phyloP scores from a whole-genome alignment of 2,113 vertebrate species.

The Rhinopomastus cyanomelas region DNA sequence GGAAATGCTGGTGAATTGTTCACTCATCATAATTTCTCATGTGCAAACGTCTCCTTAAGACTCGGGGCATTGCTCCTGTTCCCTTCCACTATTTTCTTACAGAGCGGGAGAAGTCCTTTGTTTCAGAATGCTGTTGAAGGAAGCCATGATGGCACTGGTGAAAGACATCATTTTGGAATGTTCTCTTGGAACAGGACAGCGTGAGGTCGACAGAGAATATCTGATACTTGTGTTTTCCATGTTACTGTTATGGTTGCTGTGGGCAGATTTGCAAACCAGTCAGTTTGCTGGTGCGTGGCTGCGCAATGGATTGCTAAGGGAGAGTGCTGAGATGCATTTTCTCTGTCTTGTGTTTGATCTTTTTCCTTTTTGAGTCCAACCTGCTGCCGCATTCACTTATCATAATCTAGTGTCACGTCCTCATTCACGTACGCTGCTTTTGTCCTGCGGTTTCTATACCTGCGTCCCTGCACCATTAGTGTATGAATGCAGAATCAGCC shows the following conservation, averaged over 20 bases:
- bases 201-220: not conserved
- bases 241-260: not conserved
- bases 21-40: not conserved
- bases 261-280: not conserved
- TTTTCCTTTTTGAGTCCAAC: slow-evolving; percentile 8
- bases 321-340: slow-evolving; percentile 27
- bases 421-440: not conserved
- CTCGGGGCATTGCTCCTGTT: not conserved
- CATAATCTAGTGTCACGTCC: not conserved
- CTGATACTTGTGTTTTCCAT: not conserved
- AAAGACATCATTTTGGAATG: not conserved
- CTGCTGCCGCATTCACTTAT: not conserved
- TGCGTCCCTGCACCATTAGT: not conserved
- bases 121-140: not conserved
- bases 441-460: not conserved
- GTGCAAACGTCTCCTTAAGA: not conserved
- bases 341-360: slow-evolving; percentile 1
- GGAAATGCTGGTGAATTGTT: not conserved
- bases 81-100: not conserved
- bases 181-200: not conserved
- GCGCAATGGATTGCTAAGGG: not conserved
- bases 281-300: not conserved
- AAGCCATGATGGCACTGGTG: not conserved
- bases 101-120: not conserved
- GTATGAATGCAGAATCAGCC: not conserved